Percentiles rank a stretch among this genome's conserved stretches.
Conservation (phyloP, 2,113 vertebrate species). For the Ciconia maguari region DNA sequence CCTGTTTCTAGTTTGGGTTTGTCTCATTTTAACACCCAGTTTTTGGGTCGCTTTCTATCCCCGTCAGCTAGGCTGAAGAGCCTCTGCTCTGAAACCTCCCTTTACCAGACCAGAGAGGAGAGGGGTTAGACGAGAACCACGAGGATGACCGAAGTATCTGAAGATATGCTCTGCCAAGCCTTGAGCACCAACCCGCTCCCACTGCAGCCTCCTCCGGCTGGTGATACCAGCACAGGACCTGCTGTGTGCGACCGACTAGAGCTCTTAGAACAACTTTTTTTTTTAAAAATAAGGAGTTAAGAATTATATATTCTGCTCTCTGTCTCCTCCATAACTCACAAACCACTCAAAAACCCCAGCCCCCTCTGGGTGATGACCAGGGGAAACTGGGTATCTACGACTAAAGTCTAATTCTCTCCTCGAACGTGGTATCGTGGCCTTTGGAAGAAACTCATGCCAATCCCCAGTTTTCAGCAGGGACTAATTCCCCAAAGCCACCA, state of each 20-base stretch:
- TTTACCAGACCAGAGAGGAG: background rate
- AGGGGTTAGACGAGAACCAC: background rate
- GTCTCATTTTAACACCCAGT: background rate
- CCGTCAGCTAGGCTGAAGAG: background rate
- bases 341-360: background rate
- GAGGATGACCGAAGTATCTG: background rate
- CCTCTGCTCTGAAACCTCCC: background rate
- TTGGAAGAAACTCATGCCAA: background rate
- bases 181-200: background rate
- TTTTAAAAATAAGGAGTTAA: background rate
- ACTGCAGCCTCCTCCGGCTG: background rate
- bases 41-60: background rate
- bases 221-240: background rate
- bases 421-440: fast-evolving
- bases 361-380: background rate
- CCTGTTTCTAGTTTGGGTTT: background rate
- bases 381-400: background rate
- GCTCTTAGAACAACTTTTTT: background rate
- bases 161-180: background rate
- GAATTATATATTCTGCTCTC: background rate
- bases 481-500: background rate
- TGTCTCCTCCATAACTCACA: background rate
- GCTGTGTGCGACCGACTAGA: background rate
- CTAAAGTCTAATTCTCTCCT: background rate
- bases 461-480: background rate